Base-by-base conservation (phyloP, 2,888 invertebrate species). In the Caenorhabditis panamensis region DNA sequence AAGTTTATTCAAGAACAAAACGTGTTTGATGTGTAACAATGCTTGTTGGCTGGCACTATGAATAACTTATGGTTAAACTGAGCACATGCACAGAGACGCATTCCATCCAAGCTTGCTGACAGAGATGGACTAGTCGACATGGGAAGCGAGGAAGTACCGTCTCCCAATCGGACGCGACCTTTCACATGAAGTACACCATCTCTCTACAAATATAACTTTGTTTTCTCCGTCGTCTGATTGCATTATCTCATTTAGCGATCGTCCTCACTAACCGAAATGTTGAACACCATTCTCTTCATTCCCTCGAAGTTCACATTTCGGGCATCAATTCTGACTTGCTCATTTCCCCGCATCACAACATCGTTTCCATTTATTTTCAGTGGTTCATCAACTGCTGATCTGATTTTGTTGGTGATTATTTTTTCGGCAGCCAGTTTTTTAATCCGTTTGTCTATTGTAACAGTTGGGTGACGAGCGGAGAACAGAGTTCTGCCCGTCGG, bases 51-150 rank as follows among this genome's bases (percentile, higher is more conserved):
- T n/a, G 86, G 79, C 2, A 89, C 89, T 13, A 86, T 59, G 72
- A 89, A 89, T 37, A 89, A 66, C 73, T 85, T 85, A 44, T 86
- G 84, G 16, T 84, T 59, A 47, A 58, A 56, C 26, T 73, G 56
- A 18, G 81, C 78, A 72, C 89, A 89, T 22, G 89, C 84, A 73
- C 90, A 90, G 8, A 90, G 83, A 9, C 90, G 84, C 73, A 85
- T 87, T 41, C 88, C 90, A 58, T 90, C 90, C 49, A 89, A 64
- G 41, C 90, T 90, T 1, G 90, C 90, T 1, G 87, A 86, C 20
- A 90, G 75, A 18, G 89, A 87, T 0, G 90, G 90, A n/a, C 88
- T 88, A 24, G 88, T 82, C 18, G 89, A 89, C 31, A 89, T 71
- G 8, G 87, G 86, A 24, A 90, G 81, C 1, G 75, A 59, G 41